Conservation (phyloP, 2,797 vertebrate species). For the Lepilemur septentrionalis region DNA sequence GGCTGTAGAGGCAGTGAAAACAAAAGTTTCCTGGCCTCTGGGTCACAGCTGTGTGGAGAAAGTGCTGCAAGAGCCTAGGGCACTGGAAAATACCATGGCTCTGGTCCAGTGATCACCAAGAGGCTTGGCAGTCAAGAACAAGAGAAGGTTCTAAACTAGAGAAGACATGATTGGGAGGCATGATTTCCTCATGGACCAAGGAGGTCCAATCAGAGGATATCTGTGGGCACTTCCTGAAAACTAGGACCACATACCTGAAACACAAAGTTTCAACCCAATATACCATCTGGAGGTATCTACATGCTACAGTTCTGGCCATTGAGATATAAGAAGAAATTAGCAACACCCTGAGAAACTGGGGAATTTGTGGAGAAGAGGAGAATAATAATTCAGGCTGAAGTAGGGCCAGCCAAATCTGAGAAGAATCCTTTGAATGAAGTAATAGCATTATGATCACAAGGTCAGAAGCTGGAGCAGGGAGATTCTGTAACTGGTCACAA, state of each 20-base stretch:
- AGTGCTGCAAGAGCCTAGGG: neutral
- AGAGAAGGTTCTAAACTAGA: neutral
- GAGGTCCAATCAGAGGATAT: neutral
- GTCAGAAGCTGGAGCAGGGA: neutral
- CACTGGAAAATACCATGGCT: neutral
- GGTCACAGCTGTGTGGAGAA: neutral
- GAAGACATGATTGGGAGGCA: neutral
- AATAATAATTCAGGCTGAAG: neutral
- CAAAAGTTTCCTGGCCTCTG: neutral
- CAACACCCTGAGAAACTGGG: neutral
- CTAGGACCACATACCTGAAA: neutral
- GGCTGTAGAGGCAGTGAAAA: neutral
- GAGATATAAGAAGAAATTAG: neutral
- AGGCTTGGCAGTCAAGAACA: neutral
- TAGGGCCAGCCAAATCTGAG: neutral
- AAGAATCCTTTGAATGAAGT: conserved; percentile 52
- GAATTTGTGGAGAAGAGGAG: neutral
- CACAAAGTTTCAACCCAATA: neutral
- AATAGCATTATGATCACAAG: conserved; percentile 14
- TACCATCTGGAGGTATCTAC: neutral
- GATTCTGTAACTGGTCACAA: neutral
- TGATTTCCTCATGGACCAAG: neutral
- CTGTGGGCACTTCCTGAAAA: neutral
- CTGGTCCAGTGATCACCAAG: neutral
- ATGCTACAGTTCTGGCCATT: too few relatives aligned